phyloP scores from a whole-genome alignment of 2,797 vertebrate genomes.

The Siniperca undulata region DNA sequence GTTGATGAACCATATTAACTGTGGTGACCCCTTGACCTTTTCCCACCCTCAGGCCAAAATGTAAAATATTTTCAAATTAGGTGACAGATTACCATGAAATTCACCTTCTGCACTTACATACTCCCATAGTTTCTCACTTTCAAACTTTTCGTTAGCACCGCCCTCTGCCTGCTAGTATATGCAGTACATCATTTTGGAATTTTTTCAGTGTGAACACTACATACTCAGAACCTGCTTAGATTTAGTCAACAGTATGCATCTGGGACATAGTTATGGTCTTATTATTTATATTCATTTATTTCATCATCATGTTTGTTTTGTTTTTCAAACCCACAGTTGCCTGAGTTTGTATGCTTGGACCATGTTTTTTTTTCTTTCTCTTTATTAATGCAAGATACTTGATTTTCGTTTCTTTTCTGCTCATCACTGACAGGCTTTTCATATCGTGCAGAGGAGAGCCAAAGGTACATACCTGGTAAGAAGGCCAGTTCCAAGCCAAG shows the following conservation, averaged over 20 bases:
- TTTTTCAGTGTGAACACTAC: not conserved
- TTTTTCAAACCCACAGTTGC: not conserved
- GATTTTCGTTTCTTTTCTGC: not conserved
- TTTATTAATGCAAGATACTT: not conserved
- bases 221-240: not conserved
- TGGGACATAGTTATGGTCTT: not conserved
- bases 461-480: conserved; percentile 90
- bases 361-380: not conserved
- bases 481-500: conserved; percentile 96
- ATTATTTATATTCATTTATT: not conserved
- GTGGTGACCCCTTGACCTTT: not conserved
- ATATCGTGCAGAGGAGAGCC: not conserved
- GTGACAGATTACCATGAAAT: not conserved
- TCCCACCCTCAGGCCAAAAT: not conserved
- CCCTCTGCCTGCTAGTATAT: not conserved
- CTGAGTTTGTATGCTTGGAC: not conserved
- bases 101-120: not conserved
- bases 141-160: not conserved
- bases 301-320: not conserved
- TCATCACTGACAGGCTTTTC: not conserved
- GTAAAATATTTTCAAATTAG: not conserved
- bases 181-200: not conserved
- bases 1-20: not conserved
- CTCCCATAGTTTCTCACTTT: not conserved
- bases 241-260: not conserved